Evolutionary conservation across 2,797 vertebrate species (phyloP).

Genomic region (Ptychadena robeensis): DNA sequence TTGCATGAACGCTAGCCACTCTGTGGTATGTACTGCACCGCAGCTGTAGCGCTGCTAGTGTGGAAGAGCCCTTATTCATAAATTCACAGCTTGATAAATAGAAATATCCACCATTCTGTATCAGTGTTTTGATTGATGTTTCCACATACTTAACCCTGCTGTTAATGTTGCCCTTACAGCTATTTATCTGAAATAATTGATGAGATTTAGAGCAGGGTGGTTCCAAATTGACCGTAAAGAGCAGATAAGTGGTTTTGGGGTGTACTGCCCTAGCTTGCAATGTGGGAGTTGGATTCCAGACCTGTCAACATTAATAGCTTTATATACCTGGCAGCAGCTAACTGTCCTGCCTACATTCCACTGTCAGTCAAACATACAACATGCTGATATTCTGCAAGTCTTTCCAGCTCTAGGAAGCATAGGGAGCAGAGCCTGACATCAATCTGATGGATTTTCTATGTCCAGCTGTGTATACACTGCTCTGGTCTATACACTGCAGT

Average conservation of each 20-base stretch:
- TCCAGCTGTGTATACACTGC: constrained; percentile 34
- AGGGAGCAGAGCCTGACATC: background rate
- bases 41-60: no score
- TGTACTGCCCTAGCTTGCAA: background rate
- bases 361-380: constrained; percentile 23
- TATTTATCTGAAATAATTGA: background rate
- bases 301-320: constrained; percentile 21
- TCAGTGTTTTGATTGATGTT: background rate
- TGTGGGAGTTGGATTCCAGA: constrained; percentile 27
- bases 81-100: background rate
- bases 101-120: background rate
- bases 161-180: background rate
- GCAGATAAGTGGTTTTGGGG: constrained; percentile 4
- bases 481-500: background rate
- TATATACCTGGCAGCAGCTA: background rate
- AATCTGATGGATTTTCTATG: constrained; percentile 16
- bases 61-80: background rate
- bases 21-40: no score
- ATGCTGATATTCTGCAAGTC: constrained; percentile 33
- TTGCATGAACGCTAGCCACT: no score
- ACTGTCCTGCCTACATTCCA: constrained; percentile 40
- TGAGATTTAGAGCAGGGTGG: background rate
- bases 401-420: constrained; percentile 11
- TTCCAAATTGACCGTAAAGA: background rate
- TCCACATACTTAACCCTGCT: background rate